Evolutionary conservation across 2,888 invertebrate species (phyloP).

Genomic region (Scaptomyza caliginosa): DNA sequence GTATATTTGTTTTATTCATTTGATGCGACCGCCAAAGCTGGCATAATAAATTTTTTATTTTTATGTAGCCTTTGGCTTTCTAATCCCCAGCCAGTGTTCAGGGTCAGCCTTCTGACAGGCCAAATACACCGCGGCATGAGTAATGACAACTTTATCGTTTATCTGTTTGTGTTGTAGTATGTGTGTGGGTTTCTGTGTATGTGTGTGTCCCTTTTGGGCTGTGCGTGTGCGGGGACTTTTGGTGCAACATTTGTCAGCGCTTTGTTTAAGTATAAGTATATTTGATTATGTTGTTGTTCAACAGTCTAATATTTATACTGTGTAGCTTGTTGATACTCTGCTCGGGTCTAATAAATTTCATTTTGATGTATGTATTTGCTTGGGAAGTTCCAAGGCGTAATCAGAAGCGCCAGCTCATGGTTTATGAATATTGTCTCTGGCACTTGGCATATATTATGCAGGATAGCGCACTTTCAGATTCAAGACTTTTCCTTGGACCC

Average conservation of each 20-base stretch:
- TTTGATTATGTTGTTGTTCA: conserved; percentile 20
- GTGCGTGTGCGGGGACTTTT: neutral
- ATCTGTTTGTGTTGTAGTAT: conserved; percentile 29
- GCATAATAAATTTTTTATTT: conserved; percentile 30
- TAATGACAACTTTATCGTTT: conserved; percentile 62
- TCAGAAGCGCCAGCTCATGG: conserved; percentile 27
- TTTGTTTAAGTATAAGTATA: conserved; percentile 18
- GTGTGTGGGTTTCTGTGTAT: no score
- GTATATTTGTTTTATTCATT: conserved; percentile 12
- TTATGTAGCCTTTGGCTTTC: conserved; percentile 20
- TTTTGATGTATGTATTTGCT: conserved; percentile 65
- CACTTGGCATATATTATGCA: conserved; percentile 59
- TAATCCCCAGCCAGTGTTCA: conserved; percentile 6
- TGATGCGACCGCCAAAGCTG: conserved; percentile 11
- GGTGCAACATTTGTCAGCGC: conserved; percentile 19
- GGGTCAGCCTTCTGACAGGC: conserved; percentile 26
- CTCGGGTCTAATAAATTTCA: conserved; percentile 59
- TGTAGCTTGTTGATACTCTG: conserved; percentile 19
- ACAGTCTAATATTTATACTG: conserved; percentile 19
- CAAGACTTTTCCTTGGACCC: conserved; percentile 13
- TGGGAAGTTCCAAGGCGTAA: conserved; percentile 9
- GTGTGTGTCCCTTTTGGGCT: conserved; percentile 12
- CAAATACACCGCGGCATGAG: conserved; percentile 50
- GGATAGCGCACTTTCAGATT: conserved; percentile 14
- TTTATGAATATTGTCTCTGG: conserved; percentile 42